A percentile compares a stretch with the other conserved stretches of the same genome.
Conservation (phyloP, 2,113 vertebrate genomes). For the Eurypyga helias region DNA sequence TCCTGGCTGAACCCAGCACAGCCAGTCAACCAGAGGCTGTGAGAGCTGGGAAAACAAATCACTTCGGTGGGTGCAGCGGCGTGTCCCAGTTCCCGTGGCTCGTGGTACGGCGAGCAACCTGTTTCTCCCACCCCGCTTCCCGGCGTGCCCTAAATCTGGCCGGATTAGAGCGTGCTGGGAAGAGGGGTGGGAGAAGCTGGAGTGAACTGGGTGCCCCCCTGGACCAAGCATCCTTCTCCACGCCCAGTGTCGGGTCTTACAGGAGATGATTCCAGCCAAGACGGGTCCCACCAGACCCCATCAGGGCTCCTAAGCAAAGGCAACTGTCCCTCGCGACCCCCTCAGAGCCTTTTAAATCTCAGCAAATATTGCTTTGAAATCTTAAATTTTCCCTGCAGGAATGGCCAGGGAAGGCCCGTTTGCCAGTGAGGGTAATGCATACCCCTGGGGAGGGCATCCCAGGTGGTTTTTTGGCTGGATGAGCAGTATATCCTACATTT, state of each 20-base stretch:
- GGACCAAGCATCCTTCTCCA: neutral
- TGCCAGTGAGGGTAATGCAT: accelerated
- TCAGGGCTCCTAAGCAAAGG: neutral
- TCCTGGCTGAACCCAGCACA: too few species aligned
- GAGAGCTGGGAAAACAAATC: neutral
- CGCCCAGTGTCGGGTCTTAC: neutral
- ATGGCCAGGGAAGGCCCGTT: accelerated
- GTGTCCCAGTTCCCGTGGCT: neutral
- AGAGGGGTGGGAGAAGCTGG: neutral
- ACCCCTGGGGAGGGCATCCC: neutral
- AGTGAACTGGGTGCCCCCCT: accelerated
- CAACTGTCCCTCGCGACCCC: neutral
- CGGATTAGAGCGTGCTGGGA: neutral
- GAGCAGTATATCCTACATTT: neutral
- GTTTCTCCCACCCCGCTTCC: neutral
- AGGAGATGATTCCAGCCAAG: neutral
- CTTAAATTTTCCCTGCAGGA: neutral
- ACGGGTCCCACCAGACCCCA: neutral
- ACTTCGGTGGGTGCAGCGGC: accelerated
- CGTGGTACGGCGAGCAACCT: accelerated
- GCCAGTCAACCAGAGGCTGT: accelerated
- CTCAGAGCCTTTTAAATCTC: neutral
- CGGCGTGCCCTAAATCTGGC: neutral
- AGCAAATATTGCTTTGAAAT: neutral
- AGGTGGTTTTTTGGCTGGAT: neutral